Conservation (phyloP, 2,888 invertebrate genomes). For the Onchidella celtica region DNA sequence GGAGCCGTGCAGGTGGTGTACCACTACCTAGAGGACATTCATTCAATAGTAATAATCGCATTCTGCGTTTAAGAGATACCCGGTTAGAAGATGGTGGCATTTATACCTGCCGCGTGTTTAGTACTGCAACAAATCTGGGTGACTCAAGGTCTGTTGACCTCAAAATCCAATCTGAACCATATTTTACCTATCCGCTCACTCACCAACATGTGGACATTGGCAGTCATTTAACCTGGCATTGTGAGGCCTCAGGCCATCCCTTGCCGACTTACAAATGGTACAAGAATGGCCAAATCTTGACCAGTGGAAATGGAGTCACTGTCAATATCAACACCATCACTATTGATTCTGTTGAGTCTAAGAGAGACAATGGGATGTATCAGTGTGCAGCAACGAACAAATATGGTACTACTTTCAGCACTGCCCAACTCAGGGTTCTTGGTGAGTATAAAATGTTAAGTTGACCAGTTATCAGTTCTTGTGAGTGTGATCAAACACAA, state of each 20-base stretch:
- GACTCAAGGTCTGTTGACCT: slow-evolving; percentile 46
- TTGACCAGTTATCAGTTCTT: too few species aligned
- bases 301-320: slow-evolving; percentile 52
- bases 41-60: slow-evolving; percentile 89
- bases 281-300: slow-evolving; percentile 59
- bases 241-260: slow-evolving; percentile 73
- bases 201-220: slow-evolving; percentile 73
- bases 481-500: too few species aligned
- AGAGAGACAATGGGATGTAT: slow-evolving; percentile 93
- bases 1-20: slow-evolving; percentile 57
- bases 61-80: slow-evolving; percentile 91
- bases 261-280: slow-evolving; percentile 72
- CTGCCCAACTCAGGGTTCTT: slow-evolving; percentile 93
- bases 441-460: slow-evolving; percentile 82
- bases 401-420: slow-evolving; percentile 89
- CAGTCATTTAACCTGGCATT: slow-evolving; percentile 71
- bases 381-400: slow-evolving; percentile 92
- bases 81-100: slow-evolving; percentile 95
- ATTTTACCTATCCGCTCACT: slow-evolving; percentile 71
- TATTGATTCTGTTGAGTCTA: slow-evolving; percentile 60
- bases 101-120: slow-evolving; percentile 89
- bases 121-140: slow-evolving; percentile 43
- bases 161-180: slow-evolving; percentile 66
- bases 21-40: slow-evolving; percentile 82
- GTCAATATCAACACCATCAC: slow-evolving; percentile 61